Percentiles rank a stretch among this genome's conserved stretches.
Evolutionary conservation across 92 coral and sea anemone species (phyloP).

Genomic region (Zoanthus sansibaricus): DNA sequence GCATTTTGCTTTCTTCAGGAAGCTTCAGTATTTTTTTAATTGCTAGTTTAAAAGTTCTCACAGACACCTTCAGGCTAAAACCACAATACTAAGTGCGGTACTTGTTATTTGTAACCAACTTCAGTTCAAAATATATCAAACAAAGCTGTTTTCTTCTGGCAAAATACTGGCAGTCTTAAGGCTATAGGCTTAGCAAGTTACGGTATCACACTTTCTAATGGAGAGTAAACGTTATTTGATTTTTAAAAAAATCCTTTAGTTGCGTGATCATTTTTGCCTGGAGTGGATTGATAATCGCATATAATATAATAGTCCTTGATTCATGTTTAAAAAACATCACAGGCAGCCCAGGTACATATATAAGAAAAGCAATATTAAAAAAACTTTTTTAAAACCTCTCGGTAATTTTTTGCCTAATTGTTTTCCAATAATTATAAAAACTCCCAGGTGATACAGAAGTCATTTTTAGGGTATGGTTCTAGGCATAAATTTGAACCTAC

Average conservation of each 20-base stretch:
- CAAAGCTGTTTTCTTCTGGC: conserved; percentile 12
- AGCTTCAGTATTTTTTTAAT: neutral
- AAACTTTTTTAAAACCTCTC: no score
- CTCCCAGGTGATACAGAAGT: no score
- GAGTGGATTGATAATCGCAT: neutral
- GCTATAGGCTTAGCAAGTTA: no score
- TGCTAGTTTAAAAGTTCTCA: neutral
- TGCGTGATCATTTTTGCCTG: conserved; percentile 20
- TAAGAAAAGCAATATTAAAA: no score
- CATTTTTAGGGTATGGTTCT: no score
- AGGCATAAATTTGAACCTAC: no score
- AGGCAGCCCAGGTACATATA: no score
- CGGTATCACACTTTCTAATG: no score
- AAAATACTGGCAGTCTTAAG: neutral
- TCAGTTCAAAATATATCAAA: neutral
- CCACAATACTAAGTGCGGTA: neutral
- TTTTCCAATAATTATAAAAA: no score
- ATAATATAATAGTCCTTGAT: neutral
- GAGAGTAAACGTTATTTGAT: no score
- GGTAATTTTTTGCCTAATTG: no score
- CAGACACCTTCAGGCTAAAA: neutral
- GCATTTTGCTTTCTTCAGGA: neutral
- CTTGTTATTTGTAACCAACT: neutral
- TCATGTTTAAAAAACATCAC: neutral
- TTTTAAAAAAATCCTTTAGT: no score